These are phyloP conservation scores for Limnodromus scolopaceus DNA, from an alignment of 2,797 vertebrate genomes.

Conservation along the genomic window DNA sequence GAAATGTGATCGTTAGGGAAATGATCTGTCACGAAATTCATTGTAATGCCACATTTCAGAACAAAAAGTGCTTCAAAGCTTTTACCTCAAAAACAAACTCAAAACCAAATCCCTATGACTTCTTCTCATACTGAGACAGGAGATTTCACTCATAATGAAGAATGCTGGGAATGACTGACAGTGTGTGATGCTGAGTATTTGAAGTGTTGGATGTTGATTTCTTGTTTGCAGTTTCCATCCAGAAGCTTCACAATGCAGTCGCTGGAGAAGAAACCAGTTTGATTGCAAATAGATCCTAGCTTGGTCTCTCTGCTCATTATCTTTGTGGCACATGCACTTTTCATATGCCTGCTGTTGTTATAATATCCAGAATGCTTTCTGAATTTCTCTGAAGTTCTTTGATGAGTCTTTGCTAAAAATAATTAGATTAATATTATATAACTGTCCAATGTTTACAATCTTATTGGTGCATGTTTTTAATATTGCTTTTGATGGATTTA, in stretches of 20 bases:
- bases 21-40: constrained; percentile 8
- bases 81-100: constrained; percentile 31
- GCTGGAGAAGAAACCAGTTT: neutral
- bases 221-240: neutral
- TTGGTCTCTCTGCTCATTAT: neutral
- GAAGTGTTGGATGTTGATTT: neutral
- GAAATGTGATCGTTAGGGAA: constrained; percentile 42
- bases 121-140: neutral
- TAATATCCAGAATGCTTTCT: neutral
- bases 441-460: neutral
- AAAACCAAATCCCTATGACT: neutral
- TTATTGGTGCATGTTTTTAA: neutral
- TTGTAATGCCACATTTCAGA: constrained; percentile 24
- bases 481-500: neutral
- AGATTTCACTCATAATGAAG: constrained; percentile 4
- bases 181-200: neutral
- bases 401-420: neutral
- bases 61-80: constrained; percentile 37
- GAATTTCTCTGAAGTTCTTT: neutral
- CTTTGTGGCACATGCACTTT: neutral
- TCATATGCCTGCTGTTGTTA: constrained; percentile 4
- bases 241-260: neutral
- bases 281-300: neutral
- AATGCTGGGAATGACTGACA: neutral
- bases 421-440: neutral